phyloP scores from a whole-genome alignment of 2,797 vertebrate genomes.

The Calcarius lapponicus region DNA sequence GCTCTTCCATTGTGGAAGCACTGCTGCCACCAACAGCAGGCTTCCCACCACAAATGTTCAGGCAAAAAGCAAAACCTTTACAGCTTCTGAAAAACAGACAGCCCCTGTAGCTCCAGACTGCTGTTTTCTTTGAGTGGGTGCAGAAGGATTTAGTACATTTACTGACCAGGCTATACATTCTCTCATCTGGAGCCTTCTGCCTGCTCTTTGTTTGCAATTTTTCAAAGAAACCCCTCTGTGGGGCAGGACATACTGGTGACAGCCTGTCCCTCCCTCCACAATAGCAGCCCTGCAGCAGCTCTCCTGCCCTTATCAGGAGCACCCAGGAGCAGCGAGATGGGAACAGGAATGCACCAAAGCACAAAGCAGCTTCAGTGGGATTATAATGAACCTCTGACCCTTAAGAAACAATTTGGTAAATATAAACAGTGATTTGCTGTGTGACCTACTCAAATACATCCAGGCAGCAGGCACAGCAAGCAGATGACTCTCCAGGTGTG shows the following conservation, averaged over 20 bases:
- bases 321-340: neutral
- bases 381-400: neutral
- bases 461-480: neutral
- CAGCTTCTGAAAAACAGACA: neutral
- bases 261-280: neutral
- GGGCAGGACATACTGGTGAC: neutral
- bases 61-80: neutral
- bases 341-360: neutral
- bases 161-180: accelerated
- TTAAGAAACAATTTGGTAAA: neutral
- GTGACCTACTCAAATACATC: neutral
- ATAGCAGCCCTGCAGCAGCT: accelerated
- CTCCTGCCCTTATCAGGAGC: neutral
- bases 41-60: neutral
- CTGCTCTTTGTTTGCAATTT: neutral
- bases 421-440: neutral
- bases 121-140: neutral
- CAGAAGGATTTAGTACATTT: neutral
- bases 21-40: neutral
- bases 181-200: neutral
- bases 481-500: neutral
- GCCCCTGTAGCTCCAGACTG: neutral
- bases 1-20: neutral
- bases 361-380: neutral
- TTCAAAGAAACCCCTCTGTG: neutral